These are phyloP conservation scores for Eleutherodactylus coqui DNA, from an alignment of 2,797 vertebrate species.

Conservation along the genomic window DNA sequence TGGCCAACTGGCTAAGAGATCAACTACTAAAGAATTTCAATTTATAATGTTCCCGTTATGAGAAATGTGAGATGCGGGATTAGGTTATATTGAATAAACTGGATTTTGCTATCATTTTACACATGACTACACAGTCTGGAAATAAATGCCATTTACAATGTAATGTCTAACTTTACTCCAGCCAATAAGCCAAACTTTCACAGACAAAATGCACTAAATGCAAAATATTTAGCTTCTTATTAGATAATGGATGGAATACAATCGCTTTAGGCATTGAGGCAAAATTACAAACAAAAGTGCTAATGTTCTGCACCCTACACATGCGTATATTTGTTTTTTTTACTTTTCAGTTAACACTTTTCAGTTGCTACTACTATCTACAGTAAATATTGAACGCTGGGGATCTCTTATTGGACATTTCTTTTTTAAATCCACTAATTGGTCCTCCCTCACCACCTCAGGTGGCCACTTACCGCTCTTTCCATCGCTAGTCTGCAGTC, in stretches of 20 bases:
- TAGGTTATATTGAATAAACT: slow-evolving; percentile 7
- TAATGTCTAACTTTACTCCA: background rate
- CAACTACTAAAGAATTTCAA: slow-evolving; percentile 34
- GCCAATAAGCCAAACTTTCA: background rate
- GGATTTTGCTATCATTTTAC: background rate
- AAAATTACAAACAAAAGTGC: background rate
- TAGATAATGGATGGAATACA: background rate
- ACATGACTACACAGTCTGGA: background rate
- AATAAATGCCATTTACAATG: background rate
- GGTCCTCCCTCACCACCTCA: too few relatives aligned
- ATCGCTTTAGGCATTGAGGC: background rate
- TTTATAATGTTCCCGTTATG: slow-evolving; percentile 37
- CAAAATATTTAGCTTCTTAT: background rate
- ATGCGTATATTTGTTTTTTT: background rate
- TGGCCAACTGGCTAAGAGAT: slow-evolving; percentile 11
- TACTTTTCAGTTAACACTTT: background rate
- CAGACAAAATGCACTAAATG: slow-evolving; percentile 13
- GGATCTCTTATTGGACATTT: too few relatives aligned
- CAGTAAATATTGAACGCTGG: too few relatives aligned
- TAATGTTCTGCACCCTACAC: background rate
- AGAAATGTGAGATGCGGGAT: background rate
- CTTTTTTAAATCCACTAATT: too few relatives aligned
- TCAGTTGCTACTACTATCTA: too few relatives aligned
- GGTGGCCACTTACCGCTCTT: too few relatives aligned
- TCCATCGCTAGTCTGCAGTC: too few relatives aligned